Evolutionary conservation across 2,113 vertebrate species (phyloP).

Genomic region (Pollimyrus isidori): DNA sequence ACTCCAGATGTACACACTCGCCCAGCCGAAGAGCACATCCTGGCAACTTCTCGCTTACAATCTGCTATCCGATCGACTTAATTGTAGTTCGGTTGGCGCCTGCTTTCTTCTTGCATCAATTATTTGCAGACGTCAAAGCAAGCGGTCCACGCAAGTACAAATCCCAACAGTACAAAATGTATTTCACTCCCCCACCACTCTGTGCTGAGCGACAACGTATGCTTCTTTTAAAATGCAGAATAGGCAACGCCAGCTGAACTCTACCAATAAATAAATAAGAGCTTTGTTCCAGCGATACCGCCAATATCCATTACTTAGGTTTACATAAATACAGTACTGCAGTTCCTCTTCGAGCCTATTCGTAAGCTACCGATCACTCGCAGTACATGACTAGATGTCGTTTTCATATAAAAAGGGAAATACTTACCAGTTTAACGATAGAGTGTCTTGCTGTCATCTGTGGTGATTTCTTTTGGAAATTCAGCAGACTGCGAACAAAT

Average conservation of each 20-base stretch:
- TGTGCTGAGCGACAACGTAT: neutral
- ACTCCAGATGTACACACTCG: conserved; percentile 79
- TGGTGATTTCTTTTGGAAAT: conserved; percentile 85
- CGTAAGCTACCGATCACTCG: neutral
- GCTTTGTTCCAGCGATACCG: neutral
- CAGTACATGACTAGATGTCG: neutral
- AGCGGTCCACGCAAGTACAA: conserved; percentile 56
- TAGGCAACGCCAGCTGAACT: neutral
- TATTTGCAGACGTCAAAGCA: conserved; percentile 61
- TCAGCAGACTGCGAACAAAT: conserved; percentile 78
- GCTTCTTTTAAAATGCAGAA: neutral
- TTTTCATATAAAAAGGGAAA: conserved; percentile 19
- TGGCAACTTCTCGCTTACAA: conserved; percentile 61
- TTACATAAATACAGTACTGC: neutral
- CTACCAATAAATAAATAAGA: neutral
- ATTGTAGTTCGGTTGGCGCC: conserved; percentile 70
- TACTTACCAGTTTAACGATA: conserved; percentile 93
- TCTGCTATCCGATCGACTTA: conserved; percentile 69
- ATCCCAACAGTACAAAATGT: conserved; percentile 53
- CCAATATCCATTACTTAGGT: neutral
- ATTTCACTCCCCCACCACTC: conserved; percentile 47
- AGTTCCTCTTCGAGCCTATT: neutral
- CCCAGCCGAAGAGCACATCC: conserved; percentile 43
- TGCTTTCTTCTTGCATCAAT: conserved; percentile 74
- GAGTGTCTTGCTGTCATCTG: conserved; percentile 90